Percentiles rank a stretch among this genome's conserved stretches.
These are phyloP conservation scores for Nymphalis io DNA, from an alignment of 1,140 invertebrate genomes.

Conservation along the genomic window DNA sequence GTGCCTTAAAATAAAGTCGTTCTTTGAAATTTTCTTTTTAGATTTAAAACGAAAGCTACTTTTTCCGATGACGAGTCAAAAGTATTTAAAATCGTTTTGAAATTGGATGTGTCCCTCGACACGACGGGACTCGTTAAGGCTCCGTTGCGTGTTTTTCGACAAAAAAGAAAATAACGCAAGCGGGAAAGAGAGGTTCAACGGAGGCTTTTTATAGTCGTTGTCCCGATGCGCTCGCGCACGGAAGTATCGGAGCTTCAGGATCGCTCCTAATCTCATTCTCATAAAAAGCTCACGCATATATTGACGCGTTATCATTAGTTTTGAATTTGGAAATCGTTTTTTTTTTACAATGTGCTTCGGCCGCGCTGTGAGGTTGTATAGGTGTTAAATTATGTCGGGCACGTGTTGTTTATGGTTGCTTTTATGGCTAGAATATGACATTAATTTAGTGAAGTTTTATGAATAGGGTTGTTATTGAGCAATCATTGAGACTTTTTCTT, in stretches of 20 bases:
- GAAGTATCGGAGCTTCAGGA: conserved; percentile 74
- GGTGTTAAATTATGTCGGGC: conserved; percentile 68
- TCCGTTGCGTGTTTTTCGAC: conserved; percentile 51
- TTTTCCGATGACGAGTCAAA: conserved; percentile 65
- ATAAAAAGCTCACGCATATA: conserved; percentile 78
- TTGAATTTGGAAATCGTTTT: conserved; percentile 63
- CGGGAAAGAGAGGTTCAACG: conserved; percentile 72
- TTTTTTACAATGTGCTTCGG: conserved; percentile 46
- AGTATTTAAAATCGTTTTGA: conserved; percentile 59
- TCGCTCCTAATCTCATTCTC: conserved; percentile 76
- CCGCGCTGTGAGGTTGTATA: conserved; percentile 59
- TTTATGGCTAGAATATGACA: conserved; percentile 72
- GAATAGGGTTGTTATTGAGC: conserved; percentile 67
- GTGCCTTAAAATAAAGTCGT: conserved; percentile 50
- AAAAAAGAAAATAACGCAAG: conserved; percentile 71
- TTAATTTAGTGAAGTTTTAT: conserved; percentile 68
- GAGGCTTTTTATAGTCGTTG: conserved; percentile 76
- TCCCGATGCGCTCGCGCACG: conserved; percentile 75
- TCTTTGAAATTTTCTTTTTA: conserved; percentile 50
- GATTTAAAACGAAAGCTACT: conserved; percentile 51
- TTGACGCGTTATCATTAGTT: conserved; percentile 66
- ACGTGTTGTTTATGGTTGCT: conserved; percentile 72
- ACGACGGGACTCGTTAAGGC: conserved; percentile 56
- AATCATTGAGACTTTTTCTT: conserved; percentile 66
- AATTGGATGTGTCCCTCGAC: conserved; percentile 56